These are phyloP conservation scores for Dinoponera quadriceps DNA, from an alignment of 1,140 invertebrate genomes.

Conservation along the genomic window DNA sequence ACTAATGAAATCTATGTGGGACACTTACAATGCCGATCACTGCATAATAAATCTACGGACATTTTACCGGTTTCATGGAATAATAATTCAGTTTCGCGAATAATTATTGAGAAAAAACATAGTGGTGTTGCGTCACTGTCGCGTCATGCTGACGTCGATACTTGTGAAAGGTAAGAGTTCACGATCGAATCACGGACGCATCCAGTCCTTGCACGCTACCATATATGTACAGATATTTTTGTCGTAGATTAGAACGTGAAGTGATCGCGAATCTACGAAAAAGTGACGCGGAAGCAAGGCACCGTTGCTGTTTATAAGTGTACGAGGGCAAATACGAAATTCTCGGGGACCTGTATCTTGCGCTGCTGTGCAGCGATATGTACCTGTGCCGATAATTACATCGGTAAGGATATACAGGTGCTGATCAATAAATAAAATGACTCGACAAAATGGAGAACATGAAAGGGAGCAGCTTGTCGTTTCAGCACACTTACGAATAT, in stretches of 20 bases:
- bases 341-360: no score
- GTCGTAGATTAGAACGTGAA: slow-evolving; percentile 2
- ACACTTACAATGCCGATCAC: not conserved
- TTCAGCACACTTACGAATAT: slow-evolving; percentile 51
- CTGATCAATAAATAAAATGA: slow-evolving; percentile 39
- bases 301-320: slow-evolving; percentile 1
- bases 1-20: no score
- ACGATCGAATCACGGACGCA: slow-evolving; percentile 7
- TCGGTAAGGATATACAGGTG: slow-evolving; percentile 3
- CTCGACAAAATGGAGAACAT: slow-evolving; percentile 1
- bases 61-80: not conserved
- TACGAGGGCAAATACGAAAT: not conserved
- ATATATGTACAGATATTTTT: not conserved
- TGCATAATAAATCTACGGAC: not conserved
- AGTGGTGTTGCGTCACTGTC: not conserved
- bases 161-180: not conserved
- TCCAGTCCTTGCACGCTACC: slow-evolving; percentile 2
- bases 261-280: slow-evolving; percentile 9
- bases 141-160: not conserved
- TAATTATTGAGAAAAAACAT: slow-evolving; percentile 5
- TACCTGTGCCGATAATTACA: no score
- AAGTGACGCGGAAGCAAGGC: not conserved
- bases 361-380: no score
- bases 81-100: not conserved
- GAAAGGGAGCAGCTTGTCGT: slow-evolving; percentile 25